A percentile compares a stretch with the other conserved stretches of the same genome.
phyloP scores from a whole-genome alignment of 2,888 invertebrate species.

The Agrotis exclamationis region DNA sequence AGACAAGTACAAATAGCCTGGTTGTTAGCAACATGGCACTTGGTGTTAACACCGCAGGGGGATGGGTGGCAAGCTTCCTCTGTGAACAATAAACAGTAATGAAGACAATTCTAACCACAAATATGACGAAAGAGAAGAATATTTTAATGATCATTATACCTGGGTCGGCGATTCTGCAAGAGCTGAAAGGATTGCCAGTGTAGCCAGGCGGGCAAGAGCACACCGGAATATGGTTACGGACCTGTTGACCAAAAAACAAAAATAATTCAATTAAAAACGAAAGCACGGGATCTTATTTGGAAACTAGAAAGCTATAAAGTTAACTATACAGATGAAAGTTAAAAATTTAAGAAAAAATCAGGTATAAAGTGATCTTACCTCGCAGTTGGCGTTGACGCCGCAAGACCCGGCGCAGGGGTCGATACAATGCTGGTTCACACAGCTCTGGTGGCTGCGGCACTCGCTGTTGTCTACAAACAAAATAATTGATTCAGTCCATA shows the following conservation, averaged over 20 bases:
- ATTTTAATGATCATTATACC: constrained; percentile 84
- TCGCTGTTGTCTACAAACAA: constrained; percentile 92
- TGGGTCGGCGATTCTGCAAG: constrained; percentile 94
- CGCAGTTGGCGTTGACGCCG: constrained; percentile 94
- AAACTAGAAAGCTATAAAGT: too few relatives aligned
- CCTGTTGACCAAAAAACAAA: constrained; percentile 74
- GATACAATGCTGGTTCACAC: constrained; percentile 94
- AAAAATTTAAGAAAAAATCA: too few relatives aligned
- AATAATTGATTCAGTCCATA: background rate
- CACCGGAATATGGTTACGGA: constrained; percentile 94
- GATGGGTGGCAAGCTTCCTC: constrained; percentile 96
- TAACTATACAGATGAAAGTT: too few relatives aligned
- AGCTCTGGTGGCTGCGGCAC: constrained; percentile 93
- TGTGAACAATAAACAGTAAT: constrained; percentile 74
- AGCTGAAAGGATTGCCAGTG: constrained; percentile 94
- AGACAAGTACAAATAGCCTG: constrained; percentile 95
- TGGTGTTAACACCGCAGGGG: constrained; percentile 95
- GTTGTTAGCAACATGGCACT: constrained; percentile 94
- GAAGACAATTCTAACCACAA: background rate
- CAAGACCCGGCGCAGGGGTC: constrained; percentile 95
- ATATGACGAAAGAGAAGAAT: background rate
- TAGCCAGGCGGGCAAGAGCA: constrained; percentile 95
- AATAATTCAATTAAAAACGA: background rate
- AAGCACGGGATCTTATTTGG: too few relatives aligned
- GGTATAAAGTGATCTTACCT: constrained; percentile 83